These are phyloP conservation scores for Coptodon rendalli DNA, from an alignment of 2,113 vertebrate genomes.

Conservation along the genomic window DNA sequence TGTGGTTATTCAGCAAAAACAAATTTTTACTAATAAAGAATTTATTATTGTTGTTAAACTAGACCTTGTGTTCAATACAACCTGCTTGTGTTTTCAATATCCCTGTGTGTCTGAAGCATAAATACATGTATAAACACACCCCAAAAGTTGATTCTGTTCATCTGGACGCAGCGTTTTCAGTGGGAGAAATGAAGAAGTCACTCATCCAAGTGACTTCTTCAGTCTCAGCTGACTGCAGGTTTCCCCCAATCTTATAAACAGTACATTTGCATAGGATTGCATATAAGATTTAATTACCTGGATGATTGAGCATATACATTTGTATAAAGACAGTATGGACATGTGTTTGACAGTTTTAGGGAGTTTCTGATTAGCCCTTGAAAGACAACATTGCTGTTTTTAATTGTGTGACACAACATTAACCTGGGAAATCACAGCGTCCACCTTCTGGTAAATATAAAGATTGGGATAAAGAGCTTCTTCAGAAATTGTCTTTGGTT, in stretches of 20 bases:
- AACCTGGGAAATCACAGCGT: not conserved
- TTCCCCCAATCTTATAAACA: no score
- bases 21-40: not conserved
- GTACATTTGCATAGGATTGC: no score
- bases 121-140: not conserved
- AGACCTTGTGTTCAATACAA: not conserved
- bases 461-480: accelerated
- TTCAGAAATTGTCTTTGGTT: not conserved
- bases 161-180: no score
- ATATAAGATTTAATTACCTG: no score
- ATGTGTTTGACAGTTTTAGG: not conserved
- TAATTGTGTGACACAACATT: not conserved
- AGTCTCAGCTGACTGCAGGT: no score
- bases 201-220: no score
- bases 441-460: not conserved
- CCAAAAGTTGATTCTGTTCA: no score
- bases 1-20: not conserved
- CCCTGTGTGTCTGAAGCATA: not conserved
- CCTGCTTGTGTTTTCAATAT: not conserved
- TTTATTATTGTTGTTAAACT: not conserved
- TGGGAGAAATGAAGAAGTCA: no score
- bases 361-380: not conserved
- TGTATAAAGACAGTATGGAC: not conserved
- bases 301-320: no score
- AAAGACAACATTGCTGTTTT: not conserved